Evolutionary conservation across 1,140 invertebrate species (phyloP), one percentile per base, ranked within the genome.

Genomic region (Eupristina koningsbergeri): DNA sequence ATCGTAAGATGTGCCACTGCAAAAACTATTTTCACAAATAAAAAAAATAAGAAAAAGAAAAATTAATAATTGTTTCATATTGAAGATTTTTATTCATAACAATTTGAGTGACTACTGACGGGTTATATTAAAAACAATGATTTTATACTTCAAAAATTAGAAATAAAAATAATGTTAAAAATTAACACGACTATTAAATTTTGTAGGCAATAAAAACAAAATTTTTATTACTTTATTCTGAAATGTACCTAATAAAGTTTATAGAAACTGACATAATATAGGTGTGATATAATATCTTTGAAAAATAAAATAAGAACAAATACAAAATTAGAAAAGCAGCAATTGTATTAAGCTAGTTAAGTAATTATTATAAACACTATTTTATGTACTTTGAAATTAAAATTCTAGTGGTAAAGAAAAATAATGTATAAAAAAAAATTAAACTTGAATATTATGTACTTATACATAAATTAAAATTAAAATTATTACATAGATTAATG

Each of bases 131-230:
- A 77, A 39, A n/a, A n/a, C 34, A 22, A 3, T 34, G 53, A 39
- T n/a, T 77, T 77, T 39, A 61, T 77, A 61, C 17, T 58, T 29
- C 36, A 26, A 3, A 77, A 13, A 39, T 61, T 77, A 41, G 19
- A 77, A 77, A 77, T 61, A 58, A 77, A 61, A 36, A 61, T 61
- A 63, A 61, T 77, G 13, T 61, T 8, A 77, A 26, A 39, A 34
- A 58, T 63, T 9, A 3, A 13, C 0, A 29, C 22, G 22, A 61
- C 53, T 39, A 31, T 77, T 36, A n/a, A n/a, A n/a, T n/a, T n/a
- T n/a, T n/a, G n/a, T n/a, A n/a, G n/a, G n/a, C 8, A n/a, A 34
- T 77, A 77, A 61, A 77, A 63, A 29, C 0, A 8, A 39, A 58
- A 36, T 26, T 36, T 58, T 58, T 76, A 58, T 34, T 58, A 58